Conservation (phyloP, 2,113 vertebrate species). For the Myxocyprinus asiaticus region DNA sequence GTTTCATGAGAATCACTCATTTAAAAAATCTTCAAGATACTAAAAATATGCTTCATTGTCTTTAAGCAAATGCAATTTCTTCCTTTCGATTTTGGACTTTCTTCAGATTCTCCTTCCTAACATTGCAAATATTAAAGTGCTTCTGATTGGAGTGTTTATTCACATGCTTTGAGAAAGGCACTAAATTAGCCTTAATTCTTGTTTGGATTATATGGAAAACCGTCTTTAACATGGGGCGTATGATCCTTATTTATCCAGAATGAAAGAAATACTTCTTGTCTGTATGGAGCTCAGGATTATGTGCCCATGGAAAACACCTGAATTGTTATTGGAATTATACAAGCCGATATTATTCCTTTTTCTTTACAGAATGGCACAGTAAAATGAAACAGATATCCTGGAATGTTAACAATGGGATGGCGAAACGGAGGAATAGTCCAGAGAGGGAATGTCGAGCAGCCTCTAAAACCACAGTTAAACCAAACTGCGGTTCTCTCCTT, state of each 20-base stretch:
- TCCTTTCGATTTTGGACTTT: no score
- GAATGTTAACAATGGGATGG: constrained; percentile 6
- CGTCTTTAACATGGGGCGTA: not conserved
- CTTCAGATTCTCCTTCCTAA: no score
- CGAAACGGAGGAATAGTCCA: not conserved
- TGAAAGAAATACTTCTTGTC: constrained; percentile 4
- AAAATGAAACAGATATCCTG: constrained; percentile 22
- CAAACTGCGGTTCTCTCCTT: not conserved
- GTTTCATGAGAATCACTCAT: no score
- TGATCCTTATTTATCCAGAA: not conserved
- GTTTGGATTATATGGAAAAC: no score
- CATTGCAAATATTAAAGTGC: no score
- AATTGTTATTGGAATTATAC: constrained; percentile 11
- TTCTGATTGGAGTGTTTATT: no score
- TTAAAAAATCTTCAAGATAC: no score
- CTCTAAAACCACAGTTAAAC: not conserved
- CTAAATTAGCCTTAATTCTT: no score
- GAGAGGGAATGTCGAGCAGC: not conserved
- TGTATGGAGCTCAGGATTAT: not conserved
- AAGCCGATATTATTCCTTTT: not conserved
- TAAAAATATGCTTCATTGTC: no score
- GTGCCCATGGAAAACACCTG: constrained; percentile 23
- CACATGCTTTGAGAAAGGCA: no score
- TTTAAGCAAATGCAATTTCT: no score
- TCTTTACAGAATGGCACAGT: constrained; percentile 25